phyloP scores from a whole-genome alignment of 2,113 vertebrate species.

The Gallinago media region DNA sequence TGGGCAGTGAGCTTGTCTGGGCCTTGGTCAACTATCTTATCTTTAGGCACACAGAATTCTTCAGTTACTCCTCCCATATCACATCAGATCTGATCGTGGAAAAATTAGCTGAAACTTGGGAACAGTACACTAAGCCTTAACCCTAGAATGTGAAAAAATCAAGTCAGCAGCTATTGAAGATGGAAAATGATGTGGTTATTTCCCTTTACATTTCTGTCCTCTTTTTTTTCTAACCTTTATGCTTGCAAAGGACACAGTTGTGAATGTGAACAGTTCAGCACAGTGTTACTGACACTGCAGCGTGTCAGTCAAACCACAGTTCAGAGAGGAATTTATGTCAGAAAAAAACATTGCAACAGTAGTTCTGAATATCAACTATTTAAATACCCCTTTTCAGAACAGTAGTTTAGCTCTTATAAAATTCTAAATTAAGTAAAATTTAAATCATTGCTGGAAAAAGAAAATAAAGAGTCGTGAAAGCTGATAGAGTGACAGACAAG shows the following conservation, averaged over 20 bases:
- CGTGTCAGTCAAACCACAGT: not conserved
- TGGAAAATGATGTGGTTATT: not conserved
- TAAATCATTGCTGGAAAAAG: not conserved
- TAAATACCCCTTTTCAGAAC: not conserved
- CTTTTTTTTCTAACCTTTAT: not conserved
- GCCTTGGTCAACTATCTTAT: rapidly evolving
- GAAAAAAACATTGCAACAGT: not conserved
- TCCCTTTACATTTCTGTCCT: not conserved
- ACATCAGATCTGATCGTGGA: not conserved
- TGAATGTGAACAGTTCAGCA: not conserved
- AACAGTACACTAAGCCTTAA: not conserved
- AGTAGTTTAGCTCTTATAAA: not conserved
- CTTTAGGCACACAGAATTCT: not conserved
- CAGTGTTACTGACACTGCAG: not conserved
- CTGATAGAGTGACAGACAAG: not conserved
- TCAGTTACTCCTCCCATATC: not conserved
- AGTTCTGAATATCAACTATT: not conserved
- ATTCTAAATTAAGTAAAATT: not conserved
- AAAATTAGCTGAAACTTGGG: not conserved
- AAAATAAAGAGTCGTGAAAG: not conserved
- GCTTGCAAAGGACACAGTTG: not conserved
- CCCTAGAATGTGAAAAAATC: not conserved
- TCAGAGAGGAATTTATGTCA: not conserved
- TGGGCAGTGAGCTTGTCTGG: not conserved
- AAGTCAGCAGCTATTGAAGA: not conserved